Conservation (phyloP, 2,888 invertebrate genomes). For the Callimorpha dominula region DNA sequence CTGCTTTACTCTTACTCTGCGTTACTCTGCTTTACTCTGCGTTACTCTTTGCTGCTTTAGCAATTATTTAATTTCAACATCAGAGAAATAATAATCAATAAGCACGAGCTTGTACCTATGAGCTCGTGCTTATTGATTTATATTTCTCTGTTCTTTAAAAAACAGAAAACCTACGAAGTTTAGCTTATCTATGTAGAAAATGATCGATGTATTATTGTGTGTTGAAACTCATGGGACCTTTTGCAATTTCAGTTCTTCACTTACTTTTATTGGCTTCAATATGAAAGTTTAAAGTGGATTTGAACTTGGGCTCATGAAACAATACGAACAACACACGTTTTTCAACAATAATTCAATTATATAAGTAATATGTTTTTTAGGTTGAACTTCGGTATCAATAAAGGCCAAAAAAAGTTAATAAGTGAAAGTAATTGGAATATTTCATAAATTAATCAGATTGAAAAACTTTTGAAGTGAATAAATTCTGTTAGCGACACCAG, state of each 20-base stretch:
- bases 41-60: too few species aligned
- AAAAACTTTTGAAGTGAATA: conserved; percentile 57
- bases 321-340: conserved; percentile 4
- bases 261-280: conserved; percentile 6
- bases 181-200: background rate
- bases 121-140: too few species aligned
- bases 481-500: conserved; percentile 48
- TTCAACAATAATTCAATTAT: background rate
- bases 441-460: conserved; percentile 59
- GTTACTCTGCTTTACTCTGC: too few species aligned
- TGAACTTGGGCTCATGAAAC: background rate
- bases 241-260: conserved; percentile 12
- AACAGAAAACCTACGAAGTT: background rate
- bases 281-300: background rate
- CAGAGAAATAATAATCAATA: too few species aligned
- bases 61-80: too few species aligned
- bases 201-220: background rate
- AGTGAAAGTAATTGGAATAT: conserved; percentile 49
- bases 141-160: too few species aligned
- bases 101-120: too few species aligned
- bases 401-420: background rate
- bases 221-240: conserved; percentile 1
- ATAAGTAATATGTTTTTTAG: conserved; percentile 2
- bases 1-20: too few species aligned
- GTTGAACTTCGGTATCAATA: background rate